Percentiles rank a stretch among this genome's conserved stretches.
These are phyloP conservation scores for Drosophila pseudoobscura DNA, from an alignment of 1,140 invertebrate genomes.

Conservation along the genomic window DNA sequence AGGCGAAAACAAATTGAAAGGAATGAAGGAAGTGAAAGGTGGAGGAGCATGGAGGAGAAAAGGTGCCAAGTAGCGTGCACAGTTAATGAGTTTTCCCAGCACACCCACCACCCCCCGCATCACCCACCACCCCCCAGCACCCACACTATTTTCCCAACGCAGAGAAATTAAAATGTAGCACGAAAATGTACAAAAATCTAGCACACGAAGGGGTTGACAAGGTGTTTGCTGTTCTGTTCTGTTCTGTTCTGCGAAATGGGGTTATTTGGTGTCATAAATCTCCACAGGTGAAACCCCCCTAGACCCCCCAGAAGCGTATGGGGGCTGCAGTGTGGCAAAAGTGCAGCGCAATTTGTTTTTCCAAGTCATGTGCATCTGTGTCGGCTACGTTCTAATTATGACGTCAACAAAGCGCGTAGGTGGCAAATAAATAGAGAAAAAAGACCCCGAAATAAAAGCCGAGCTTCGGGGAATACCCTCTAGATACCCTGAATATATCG, in stretches of 20 bases:
- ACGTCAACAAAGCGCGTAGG: conserved; percentile 51
- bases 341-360: conserved; percentile 76
- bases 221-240: conserved; percentile 6
- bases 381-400: conserved; percentile 57
- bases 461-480: too few relatives aligned
- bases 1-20: conserved; percentile 58
- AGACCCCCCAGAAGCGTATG: not conserved
- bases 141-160: not conserved
- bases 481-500: not conserved
- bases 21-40: conserved; percentile 27
- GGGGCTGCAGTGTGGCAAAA: not conserved
- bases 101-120: not conserved
- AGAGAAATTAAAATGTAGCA: conserved; percentile 76
- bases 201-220: conserved; percentile 60
- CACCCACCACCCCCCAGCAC: not conserved
- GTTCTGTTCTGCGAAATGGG: conserved; percentile 35
- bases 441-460: conserved; percentile 3
- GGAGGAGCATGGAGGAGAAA: conserved; percentile 26
- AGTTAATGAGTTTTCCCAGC: conserved; percentile 74
- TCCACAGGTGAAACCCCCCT: conserved; percentile 48
- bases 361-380: conserved; percentile 56
- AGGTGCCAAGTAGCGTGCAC: conserved; percentile 81
- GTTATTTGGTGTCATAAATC: conserved; percentile 73
- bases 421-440: conserved; percentile 3
- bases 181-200: conserved; percentile 77